phyloP scores from a whole-genome alignment of 1,140 invertebrate genomes.

The Sycophila sp. region DNA sequence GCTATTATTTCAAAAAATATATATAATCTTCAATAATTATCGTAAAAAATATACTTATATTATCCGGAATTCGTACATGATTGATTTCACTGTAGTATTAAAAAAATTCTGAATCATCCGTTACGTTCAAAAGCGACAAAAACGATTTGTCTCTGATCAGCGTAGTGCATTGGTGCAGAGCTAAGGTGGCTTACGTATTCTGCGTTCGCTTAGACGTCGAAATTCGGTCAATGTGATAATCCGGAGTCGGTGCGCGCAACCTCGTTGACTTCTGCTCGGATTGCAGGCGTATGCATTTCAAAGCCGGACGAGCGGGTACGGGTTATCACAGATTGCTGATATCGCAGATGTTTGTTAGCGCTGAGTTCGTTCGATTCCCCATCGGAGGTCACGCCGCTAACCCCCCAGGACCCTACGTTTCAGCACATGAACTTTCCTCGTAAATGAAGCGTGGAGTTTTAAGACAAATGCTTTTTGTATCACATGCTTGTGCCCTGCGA shows the following conservation, averaged over 20 bases:
- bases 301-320: background rate
- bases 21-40: no score
- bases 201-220: no score
- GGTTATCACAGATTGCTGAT: background rate
- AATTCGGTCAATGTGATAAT: slow-evolving; percentile 21
- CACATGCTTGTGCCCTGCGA: no score
- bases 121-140: no score
- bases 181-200: no score
- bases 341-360: slow-evolving; percentile 23
- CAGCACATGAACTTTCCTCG: background rate
- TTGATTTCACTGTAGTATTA: no score
- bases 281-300: slow-evolving; percentile 21
- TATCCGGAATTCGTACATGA: no score
- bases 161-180: no score
- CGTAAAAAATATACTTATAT: no score
- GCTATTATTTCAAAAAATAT: no score
- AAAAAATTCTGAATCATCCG: no score
- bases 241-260: background rate
- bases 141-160: no score
- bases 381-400: background rate
- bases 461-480: background rate
- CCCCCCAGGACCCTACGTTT: background rate
- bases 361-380: background rate
- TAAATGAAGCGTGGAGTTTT: background rate
- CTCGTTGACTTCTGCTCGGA: background rate